These are phyloP conservation scores for Macroglossus sobrinus DNA, from an alignment of 2,113 vertebrate genomes.

Conservation along the genomic window DNA sequence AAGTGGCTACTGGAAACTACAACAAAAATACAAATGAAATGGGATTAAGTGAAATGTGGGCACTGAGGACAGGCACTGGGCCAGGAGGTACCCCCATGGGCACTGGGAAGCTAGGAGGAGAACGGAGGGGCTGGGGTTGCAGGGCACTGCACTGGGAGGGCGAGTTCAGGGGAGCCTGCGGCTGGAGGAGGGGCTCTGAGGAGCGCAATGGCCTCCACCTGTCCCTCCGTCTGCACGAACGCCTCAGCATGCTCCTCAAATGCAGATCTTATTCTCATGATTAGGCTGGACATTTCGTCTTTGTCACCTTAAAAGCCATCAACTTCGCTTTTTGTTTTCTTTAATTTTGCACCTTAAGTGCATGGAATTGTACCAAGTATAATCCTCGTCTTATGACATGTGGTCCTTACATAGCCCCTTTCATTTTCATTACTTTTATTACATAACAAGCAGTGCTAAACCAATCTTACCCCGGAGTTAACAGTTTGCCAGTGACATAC, in stretches of 20 bases:
- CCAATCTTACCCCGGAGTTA: not conserved
- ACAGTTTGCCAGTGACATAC: not conserved
- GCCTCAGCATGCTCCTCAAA: not conserved
- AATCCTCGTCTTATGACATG: not conserved
- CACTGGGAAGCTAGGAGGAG: rapidly evolving
- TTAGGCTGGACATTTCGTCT: not conserved
- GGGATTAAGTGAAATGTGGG: not conserved
- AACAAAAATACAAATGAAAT: not conserved
- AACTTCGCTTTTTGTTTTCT: not conserved
- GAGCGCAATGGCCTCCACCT: not conserved
- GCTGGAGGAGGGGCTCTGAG: too few relatives aligned
- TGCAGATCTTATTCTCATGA: not conserved
- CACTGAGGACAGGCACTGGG: not conserved
- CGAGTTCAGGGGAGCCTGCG: not conserved
- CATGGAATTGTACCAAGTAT: not conserved
- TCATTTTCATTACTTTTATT: not conserved
- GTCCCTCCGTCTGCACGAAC: not conserved
- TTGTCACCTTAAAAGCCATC: not conserved
- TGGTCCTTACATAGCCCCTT: not conserved
- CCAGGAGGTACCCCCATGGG: rapidly evolving
- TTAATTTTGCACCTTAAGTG: not conserved
- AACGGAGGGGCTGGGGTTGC: rapidly evolving
- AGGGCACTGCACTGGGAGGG: not conserved
- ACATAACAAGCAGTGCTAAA: not conserved
- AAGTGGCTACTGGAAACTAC: not conserved